Evolutionary conservation across 2,888 invertebrate genomes (phyloP).

Genomic region (Meteorus colon): DNA sequence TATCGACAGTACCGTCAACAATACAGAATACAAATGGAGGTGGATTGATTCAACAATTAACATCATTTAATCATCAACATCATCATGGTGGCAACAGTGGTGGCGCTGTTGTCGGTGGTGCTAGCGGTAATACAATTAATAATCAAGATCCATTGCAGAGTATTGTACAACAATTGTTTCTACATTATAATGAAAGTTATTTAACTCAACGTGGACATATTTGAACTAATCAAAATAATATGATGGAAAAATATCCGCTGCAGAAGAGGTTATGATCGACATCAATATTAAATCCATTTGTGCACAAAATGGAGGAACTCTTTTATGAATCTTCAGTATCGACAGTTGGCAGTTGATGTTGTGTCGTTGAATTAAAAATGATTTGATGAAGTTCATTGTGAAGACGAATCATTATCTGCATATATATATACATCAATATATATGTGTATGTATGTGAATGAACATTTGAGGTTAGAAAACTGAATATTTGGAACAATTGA

Average conservation of each 20-base stretch:
- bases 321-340: background rate
- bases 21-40: background rate
- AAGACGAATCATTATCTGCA: background rate
- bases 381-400: background rate
- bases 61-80: conserved; percentile 1
- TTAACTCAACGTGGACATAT: conserved; percentile 69
- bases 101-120: conserved; percentile 7
- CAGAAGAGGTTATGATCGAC: background rate
- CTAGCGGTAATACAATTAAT: background rate
- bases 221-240: conserved; percentile 47
- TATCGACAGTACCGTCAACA: background rate
- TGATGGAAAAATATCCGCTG: background rate
- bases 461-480: background rate
- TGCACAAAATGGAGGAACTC: background rate
- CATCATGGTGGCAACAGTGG: background rate
- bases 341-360: background rate
- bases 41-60: background rate
- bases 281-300: background rate
- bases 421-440: background rate
- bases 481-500: background rate
- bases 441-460: background rate
- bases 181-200: conserved; percentile 68
- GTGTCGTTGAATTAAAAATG: background rate
- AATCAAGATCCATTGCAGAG: conserved; percentile 67
- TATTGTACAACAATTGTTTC: conserved; percentile 68